Base-by-base conservation (phyloP, 2,888 invertebrate species). In the Bellardia bayeri region DNA sequence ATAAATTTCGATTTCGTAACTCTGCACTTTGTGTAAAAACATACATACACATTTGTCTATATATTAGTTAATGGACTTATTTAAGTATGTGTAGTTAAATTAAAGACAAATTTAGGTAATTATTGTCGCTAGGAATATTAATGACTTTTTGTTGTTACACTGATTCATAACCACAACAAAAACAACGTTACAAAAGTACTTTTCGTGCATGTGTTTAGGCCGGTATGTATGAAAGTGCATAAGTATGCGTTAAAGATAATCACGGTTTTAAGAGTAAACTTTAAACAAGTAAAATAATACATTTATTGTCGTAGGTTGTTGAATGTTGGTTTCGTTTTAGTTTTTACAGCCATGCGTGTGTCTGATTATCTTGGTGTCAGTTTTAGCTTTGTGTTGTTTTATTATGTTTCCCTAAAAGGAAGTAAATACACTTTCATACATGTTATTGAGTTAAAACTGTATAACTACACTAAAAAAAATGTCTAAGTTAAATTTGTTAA, bases 41-140 rank as follows among this genome's bases (percentile, higher is more conserved):
- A 69, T 8, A 54, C 13, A 2, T 30, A 9, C 11, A n/a, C 5
- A 16, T 54, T 16, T 56, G 16, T 69, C 3, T 69, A 33, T 33
- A n/a, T 51, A 51, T 49, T 30, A 1, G 30, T 30, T 3, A 9
- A 54, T 54, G 13, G 6, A 58, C 30, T 11, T 40, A 16, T 30
- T 42, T 66, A 37, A 49, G 33, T 40, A 16, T 72, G 13, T 45
- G 42, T 30, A 8, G 51, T 72, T 74, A 74, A 58, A 71, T 14
- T 56, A 33, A 78, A 81, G 69, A 74, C 40, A 49, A 83, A 64
- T 69, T 79, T 49, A 64, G 58, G 69, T 56, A 81, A 87, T 87
- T 87, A 83, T 83, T 84, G 54, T 81, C 83, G 76, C 76, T 81
- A 84, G 72, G 78, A 81, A 87, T 83, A 76, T 51, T 83, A 86